Evolutionary conservation across 92 coral and sea anemone genomes (phyloP), one percentile per base, ranked within the genome.

Genomic region (Porites evermanni): DNA sequence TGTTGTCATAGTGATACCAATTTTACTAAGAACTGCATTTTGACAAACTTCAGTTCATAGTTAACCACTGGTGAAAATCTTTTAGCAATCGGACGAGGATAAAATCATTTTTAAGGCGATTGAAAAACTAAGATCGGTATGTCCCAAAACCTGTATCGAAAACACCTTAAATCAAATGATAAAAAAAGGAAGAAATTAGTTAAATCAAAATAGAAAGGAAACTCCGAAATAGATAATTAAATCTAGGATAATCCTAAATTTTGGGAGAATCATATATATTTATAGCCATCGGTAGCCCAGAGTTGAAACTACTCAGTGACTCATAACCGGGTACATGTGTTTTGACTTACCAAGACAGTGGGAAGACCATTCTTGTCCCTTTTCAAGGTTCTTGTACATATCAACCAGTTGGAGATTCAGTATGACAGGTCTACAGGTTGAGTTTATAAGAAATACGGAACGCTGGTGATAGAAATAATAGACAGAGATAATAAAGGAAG

Each of bases 281-380:
- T 9, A 2, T 26, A 8, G 32, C 12, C 53, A 6, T 18, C 26
- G 32, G 8, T 71, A 24, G 12, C 32, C n/a, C 7, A 26, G 16
- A 29, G n/a, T 26, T 71, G 8, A 12, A 29, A 2, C 19, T 2
- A 38, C 52, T 12, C 16, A n/a, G 18, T 29, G 32, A 29, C 16
- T 23, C 16, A 66, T 66, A 18, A 29, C 8, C 18, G 13, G 10
- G 60, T 54, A 7, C 11, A 54, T 6, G 10, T 54, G 44, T 67
- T 16, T 8, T 11, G 10, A 24, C 91, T 79, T 67, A 95, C 98
- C 98, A 95, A 58, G 93, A 90, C 11, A 92, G 87, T 16, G 98
- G 98, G 38, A 95, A 83, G 84, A 74, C 98, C 98, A 95, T 44
- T 86, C 81, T 86, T 91, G 84, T 0, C 72, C 93, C 58, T 83